Evolutionary conservation across 2,888 invertebrate genomes (phyloP).

Genomic region (Calameuta filiformis): DNA sequence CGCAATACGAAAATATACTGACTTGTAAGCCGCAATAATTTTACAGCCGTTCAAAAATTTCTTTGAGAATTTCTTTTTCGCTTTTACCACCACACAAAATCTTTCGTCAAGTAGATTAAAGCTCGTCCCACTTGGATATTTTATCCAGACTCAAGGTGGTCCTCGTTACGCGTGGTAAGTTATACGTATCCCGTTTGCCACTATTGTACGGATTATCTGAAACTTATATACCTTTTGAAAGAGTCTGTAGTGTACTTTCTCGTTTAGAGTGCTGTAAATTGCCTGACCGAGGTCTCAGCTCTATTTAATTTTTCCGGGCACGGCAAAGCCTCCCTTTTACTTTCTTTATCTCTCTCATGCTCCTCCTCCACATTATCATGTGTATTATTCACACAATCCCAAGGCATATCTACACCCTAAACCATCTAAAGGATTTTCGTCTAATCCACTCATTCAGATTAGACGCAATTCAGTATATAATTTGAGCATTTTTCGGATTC

Average conservation of each 20-base stretch:
- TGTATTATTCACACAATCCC: not conserved
- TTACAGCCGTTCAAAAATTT: too few species aligned
- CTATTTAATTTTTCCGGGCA: not conserved
- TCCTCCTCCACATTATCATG: not conserved
- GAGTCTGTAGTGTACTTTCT: not conserved
- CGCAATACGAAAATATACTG: conserved; percentile 62
- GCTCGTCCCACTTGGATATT: not conserved
- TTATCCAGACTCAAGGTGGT: not conserved
- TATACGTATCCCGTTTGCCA: not conserved
- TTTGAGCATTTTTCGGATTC: not conserved
- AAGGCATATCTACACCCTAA: not conserved
- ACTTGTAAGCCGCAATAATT: conserved; percentile 37
- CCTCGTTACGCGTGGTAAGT: not conserved
- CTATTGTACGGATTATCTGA: not conserved
- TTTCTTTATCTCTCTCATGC: not conserved
- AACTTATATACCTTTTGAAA: not conserved
- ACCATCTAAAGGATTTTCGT: not conserved
- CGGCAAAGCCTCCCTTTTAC: not conserved
- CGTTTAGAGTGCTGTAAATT: not conserved
- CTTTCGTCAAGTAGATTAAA: not conserved
- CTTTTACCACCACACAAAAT: not conserved
- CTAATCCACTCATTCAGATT: not conserved
- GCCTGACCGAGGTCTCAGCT: not conserved
- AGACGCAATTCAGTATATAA: not conserved
- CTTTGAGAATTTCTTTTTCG: not conserved